phyloP scores from a whole-genome alignment of 2,888 invertebrate species.

The Cephalotes varians region DNA sequence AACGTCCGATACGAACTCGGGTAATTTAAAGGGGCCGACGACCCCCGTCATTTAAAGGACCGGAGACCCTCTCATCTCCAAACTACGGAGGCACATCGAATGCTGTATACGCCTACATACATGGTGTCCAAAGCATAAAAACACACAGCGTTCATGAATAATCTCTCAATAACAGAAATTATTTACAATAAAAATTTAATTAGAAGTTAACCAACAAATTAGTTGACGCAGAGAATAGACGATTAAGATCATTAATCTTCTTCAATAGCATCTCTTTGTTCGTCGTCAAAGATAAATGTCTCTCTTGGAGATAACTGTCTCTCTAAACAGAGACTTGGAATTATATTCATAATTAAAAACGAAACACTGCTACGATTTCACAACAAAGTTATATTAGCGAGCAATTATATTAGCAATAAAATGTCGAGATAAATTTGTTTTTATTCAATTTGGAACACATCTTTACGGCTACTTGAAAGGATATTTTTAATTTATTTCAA shows the following conservation, averaged over 20 bases:
- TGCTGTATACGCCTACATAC: constrained; percentile 33
- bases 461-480: not conserved
- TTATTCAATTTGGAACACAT: not conserved
- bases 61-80: constrained; percentile 72
- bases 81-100: constrained; percentile 54
- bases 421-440: not conserved
- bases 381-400: not conserved
- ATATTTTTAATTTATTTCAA: not conserved
- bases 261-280: not conserved
- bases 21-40: constrained; percentile 82
- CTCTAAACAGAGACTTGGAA: not conserved
- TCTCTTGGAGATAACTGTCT: no score
- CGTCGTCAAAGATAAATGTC: not conserved
- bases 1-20: constrained; percentile 63
- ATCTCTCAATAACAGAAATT: not conserved
- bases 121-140: constrained; percentile 48
- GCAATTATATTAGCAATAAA: not conserved
- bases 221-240: not conserved
- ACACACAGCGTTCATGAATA: not conserved
- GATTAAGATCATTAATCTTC: not conserved
- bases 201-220: not conserved
- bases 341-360: constrained; percentile 1
- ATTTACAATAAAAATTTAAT: not conserved
- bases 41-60: constrained; percentile 86
- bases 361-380: no score